Base-by-base conservation (phyloP, 2,797 vertebrate species). In the Gymnoscopelus braueri region DNA sequence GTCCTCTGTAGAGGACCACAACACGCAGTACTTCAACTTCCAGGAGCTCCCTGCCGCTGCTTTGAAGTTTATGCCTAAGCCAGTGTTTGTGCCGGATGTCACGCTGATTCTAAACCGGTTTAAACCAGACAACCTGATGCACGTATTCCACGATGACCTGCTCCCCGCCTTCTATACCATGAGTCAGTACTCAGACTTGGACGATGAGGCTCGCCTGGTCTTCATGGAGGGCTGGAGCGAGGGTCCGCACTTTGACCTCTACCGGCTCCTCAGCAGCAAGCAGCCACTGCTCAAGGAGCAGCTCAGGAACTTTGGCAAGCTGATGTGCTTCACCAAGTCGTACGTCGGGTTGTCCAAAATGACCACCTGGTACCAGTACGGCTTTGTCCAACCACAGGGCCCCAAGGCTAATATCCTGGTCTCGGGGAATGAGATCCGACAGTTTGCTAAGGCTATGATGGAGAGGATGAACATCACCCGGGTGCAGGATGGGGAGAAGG, bases 291-390 rank as follows among this genome's bases (percentile, higher is more conserved):
- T 99, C 57, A 96, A 94, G 72, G 94, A 97, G 3, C 97, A 99
- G 86, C 93, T 99, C 11, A 95, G 89, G 90, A 93, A 94, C 65
- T 94, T 99, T 71, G 98, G 97, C 60, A 95, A 96, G 69, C 95
- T 99, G 8, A 95, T 99, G 79, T 99, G 98, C 87, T 99, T 99
- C 67, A 96, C 97, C 0, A 98, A 96, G 23, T 97, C 97, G 0
- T 98, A 99, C 0, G 94, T 99, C 50, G 98, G 98, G 5, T 89
- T 99, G 69, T 97, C 97, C 78, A 99, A 99, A 91, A 93, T 95
- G 93, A 98, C 98, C 59, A 99, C 97, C 12, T 99, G 98, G 98
- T 99, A 99, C 88, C 98, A 99, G 79, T 99, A 99, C 0, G 98
- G 98, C 9, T 99, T 99, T 72, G 95, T 98, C 24, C 98, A 99